A percentile compares a stretch with the other conserved stretches of the same genome.
phyloP scores from a whole-genome alignment of 2,888 invertebrate species.

The Drosophila nr. medialis region DNA sequence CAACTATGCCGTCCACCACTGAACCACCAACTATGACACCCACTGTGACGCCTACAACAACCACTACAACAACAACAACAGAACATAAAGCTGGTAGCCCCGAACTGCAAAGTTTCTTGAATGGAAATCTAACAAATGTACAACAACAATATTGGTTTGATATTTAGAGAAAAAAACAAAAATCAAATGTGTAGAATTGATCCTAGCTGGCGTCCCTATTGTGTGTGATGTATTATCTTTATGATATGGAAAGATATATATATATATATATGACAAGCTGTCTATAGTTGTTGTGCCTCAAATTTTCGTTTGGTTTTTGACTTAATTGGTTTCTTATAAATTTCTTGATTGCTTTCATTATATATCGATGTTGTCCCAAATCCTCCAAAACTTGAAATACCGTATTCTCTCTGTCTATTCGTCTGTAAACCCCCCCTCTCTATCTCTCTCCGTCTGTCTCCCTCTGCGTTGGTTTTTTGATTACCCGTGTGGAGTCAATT shows the following conservation, averaged over 20 bases:
- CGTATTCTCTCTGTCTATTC: slow-evolving; percentile 18
- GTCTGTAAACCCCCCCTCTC: slow-evolving; percentile 16
- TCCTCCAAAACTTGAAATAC: slow-evolving; percentile 1
- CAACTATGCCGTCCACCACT: slow-evolving; percentile 30
- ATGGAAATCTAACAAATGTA: slow-evolving; percentile 82
- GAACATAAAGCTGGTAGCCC: slow-evolving; percentile 60
- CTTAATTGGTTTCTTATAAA: slow-evolving; percentile 49
- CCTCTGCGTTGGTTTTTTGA: slow-evolving; percentile 28
- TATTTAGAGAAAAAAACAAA: slow-evolving; percentile 58
- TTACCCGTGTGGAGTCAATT: slow-evolving; percentile 9
- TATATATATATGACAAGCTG: slow-evolving; percentile 36
- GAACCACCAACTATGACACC: slow-evolving; percentile 40
- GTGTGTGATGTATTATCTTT: slow-evolving; percentile 25
- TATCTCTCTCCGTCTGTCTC: slow-evolving; percentile 23
- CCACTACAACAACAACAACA: slow-evolving; percentile 44
- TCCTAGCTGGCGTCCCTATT: slow-evolving; percentile 53
- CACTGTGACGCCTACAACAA: slow-evolving; percentile 40
- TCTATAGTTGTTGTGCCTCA: slow-evolving; percentile 69
- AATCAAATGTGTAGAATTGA: slow-evolving; percentile 50
- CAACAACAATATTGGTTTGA: slow-evolving; percentile 73
- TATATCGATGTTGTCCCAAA: slow-evolving; percentile 38
- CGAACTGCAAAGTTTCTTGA: slow-evolving; percentile 65
- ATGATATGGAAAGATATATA: slow-evolving; percentile 22
- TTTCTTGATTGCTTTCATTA: slow-evolving; percentile 43
- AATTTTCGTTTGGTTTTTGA: slow-evolving; percentile 36